Evolutionary conservation across 35 echinoderm and acorn worm species (phyloP), one percentile per base, ranked within the genome.

Genomic region (Amphiura filiformis): DNA sequence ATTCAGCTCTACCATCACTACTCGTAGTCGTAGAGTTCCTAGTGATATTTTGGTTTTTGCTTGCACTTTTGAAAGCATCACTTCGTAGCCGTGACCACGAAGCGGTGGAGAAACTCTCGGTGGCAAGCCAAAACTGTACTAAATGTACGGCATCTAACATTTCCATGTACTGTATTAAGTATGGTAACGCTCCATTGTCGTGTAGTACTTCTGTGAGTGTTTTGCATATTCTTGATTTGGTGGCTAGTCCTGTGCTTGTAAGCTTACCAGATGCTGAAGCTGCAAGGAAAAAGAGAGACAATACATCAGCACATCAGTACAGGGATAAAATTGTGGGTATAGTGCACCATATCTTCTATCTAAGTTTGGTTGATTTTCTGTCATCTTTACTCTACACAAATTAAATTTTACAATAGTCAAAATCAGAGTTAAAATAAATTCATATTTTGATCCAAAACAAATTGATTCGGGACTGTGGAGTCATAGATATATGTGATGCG

Each of bases 121-220:
- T 88, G 0, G 93, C 89, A 2, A 94, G 87, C 96, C 96, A 98
- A 80, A 94, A 98, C 56, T 94, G 93, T 2, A 98, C 89, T 0
- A 98, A 82, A 31, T 98, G 92, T 56, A 79, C 88, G 0, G 34
- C 34, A 37, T 82, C 44, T 20, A 84, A 57, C 15, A 89, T 91
- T 23, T 87, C 86, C 96, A 98, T 94, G 80, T 88, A 98, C 80
- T 98, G 96, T 33, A 98, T 98, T 38, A 98, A 89, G 80, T 98
- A 98, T 17, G 96, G 92, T 32, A 98, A 81, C 23, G 96, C 92
- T 34, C 92, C 89, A 44, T 94, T 98, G 90, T 98, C 96, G 57
- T 94, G 87, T 11, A 98, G 90, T 13, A 90, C 93, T 61, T 98
- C 96, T 2, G 86, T 82, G 32, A 98, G 84, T 18, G 93, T 94